These are phyloP conservation scores for Marronus borbonicus DNA, from an alignment of 2,888 invertebrate species.

Conservation along the genomic window DNA sequence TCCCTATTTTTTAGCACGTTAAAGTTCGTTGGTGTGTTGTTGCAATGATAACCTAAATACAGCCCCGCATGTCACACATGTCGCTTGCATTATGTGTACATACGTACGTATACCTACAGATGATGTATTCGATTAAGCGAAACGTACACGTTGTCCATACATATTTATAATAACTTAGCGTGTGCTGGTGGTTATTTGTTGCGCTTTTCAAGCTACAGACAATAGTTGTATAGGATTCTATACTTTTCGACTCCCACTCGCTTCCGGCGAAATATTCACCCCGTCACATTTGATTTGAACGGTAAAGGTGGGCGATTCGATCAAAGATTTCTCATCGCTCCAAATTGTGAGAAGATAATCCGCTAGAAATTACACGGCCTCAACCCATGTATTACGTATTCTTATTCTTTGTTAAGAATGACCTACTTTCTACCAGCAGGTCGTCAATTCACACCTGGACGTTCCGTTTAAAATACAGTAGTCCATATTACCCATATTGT, in stretches of 20 bases:
- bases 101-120: background rate
- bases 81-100: background rate
- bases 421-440: too few relatives aligned
- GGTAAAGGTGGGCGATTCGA: conserved; percentile 25
- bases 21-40: conserved; percentile 9
- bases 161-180: background rate
- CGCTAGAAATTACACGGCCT: too few relatives aligned
- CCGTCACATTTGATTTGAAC: conserved; percentile 1
- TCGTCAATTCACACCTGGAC: background rate
- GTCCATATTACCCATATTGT: too few relatives aligned
- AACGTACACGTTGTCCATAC: background rate
- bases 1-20: background rate
- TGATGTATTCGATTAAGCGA: conserved; percentile 22
- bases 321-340: background rate
- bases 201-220: conserved; percentile 13
- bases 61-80: conserved; percentile 20
- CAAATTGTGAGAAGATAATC: background rate
- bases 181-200: conserved; percentile 4
- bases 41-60: conserved; percentile 26
- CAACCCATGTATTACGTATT: too few relatives aligned
- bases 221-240: background rate
- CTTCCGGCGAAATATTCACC: conserved; percentile 26
- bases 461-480: background rate
- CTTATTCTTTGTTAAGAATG: too few relatives aligned
- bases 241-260: background rate